Conservation (phyloP, 64 coral and sea anemone genomes). For the Hydrozoanthus tunicans region DNA sequence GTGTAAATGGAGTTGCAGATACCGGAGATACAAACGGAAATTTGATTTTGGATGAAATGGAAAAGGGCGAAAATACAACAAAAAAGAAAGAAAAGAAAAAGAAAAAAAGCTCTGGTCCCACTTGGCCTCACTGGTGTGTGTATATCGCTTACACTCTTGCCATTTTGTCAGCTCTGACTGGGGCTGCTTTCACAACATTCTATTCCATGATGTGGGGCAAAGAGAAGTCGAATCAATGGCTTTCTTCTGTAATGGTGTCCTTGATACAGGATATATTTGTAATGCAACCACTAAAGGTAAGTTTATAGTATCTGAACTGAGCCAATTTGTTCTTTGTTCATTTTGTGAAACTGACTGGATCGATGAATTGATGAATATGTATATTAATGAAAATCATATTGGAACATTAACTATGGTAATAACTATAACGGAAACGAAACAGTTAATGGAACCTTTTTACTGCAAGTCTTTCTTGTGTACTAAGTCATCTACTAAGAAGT, state of each 20-base stretch:
- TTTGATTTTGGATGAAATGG: not conserved
- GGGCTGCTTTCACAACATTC: conserved; percentile 14
- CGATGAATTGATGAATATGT: too few species aligned
- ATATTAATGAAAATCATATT: too few species aligned
- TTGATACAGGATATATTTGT: conserved; percentile 51
- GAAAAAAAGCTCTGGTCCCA: conserved; percentile 15
- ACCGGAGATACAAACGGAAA: not conserved
- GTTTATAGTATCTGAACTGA: too few species aligned
- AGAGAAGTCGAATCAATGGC: conserved; percentile 54
- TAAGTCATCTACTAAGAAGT: too few species aligned
- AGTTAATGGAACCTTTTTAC: too few species aligned
- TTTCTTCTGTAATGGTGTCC: conserved; percentile 42
- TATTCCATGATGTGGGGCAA: conserved; percentile 59
- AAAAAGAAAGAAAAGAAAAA: conserved; percentile 32
- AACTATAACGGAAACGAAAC: too few species aligned
- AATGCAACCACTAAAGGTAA: conserved; percentile 10
- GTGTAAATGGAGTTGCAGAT: not conserved
- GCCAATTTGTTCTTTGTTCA: too few species aligned
- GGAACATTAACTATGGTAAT: too few species aligned
- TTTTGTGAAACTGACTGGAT: too few species aligned
- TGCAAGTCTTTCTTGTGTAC: too few species aligned
- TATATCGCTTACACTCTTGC: conserved; percentile 44
- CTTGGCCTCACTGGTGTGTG: conserved; percentile 50
- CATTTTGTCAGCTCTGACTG: conserved; percentile 19
- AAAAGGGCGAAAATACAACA: not conserved